These are phyloP conservation scores for Montifringilla adamsi DNA, from an alignment of 2,113 vertebrate genomes.

Conservation along the genomic window DNA sequence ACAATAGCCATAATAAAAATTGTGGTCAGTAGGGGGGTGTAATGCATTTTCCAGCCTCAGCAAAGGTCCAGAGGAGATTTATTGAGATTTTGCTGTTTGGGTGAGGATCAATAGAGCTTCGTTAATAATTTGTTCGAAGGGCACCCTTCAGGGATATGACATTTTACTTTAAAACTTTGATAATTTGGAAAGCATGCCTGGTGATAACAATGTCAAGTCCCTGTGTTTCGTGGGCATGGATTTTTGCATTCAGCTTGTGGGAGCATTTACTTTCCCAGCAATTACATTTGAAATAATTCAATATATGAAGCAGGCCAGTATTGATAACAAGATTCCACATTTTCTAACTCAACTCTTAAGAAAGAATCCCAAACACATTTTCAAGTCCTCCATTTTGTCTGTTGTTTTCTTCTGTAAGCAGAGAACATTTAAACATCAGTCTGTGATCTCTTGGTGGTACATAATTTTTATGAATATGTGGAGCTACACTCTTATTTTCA, in stretches of 20 bases:
- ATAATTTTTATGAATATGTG: not conserved
- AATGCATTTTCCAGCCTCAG: constrained; percentile 77
- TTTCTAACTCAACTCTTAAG: not conserved
- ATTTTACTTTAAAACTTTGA: constrained; percentile 78
- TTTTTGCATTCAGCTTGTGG: constrained; percentile 9
- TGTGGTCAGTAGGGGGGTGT: constrained; percentile 76
- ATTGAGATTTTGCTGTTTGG: constrained; percentile 80
- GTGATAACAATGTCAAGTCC: constrained; percentile 21
- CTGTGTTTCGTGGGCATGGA: not conserved
- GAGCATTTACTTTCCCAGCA: constrained; percentile 36
- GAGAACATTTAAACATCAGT: not conserved
- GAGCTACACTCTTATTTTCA: not conserved
- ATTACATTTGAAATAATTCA: constrained; percentile 37
- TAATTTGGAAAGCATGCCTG: constrained; percentile 61
- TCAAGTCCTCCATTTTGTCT: constrained; percentile 23
- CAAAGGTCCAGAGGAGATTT: constrained; percentile 80
- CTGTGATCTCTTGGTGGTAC: not conserved
- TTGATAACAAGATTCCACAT: constrained; percentile 7
- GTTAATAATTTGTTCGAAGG: constrained; percentile 77
- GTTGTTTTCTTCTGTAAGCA: not conserved
- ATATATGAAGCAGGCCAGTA: not conserved
- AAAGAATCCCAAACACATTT: not conserved
- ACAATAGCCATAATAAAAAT: constrained; percentile 79
- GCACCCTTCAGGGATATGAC: constrained; percentile 71
- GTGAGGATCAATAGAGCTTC: constrained; percentile 79